Evolutionary conservation across 2,797 vertebrate genomes (phyloP).

Genomic region (Tangara arthus): DNA sequence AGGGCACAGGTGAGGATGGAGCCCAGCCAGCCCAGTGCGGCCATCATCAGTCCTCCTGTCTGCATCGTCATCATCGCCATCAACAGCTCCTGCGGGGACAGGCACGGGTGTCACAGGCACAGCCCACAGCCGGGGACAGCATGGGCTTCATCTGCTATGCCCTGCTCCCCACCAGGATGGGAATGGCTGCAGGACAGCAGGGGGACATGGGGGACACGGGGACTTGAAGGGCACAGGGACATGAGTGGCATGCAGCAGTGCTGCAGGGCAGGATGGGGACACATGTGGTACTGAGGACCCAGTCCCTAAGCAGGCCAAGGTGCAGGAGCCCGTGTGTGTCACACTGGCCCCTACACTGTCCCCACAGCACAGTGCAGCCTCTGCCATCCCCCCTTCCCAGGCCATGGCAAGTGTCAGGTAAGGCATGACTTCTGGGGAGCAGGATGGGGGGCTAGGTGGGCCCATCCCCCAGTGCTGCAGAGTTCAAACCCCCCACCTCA

Average conservation of each 20-base stretch:
- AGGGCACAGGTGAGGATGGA: constrained; percentile 84
- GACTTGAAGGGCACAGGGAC: background rate
- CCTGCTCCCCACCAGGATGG: background rate
- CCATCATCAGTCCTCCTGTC: constrained; percentile 80
- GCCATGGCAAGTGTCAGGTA: too few species aligned
- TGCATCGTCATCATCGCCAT: constrained; percentile 76
- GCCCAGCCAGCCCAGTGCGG: constrained; percentile 79
- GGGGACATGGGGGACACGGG: background rate
- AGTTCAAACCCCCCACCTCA: background rate
- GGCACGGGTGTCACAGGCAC: background rate
- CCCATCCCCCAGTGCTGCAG: background rate
- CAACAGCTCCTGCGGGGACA: background rate
- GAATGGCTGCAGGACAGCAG: background rate
- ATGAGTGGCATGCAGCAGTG: fast-evolving
- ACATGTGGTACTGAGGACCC: background rate
- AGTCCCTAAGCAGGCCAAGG: background rate
- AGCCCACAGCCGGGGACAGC: background rate
- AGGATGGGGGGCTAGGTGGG: background rate
- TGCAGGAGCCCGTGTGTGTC: fast-evolving
- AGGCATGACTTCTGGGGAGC: background rate
- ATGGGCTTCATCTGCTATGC: fast-evolving
- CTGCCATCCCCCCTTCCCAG: background rate
- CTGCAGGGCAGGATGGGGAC: background rate
- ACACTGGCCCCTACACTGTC: too few species aligned
- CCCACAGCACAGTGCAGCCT: background rate